A percentile compares a stretch with the other conserved stretches of the same genome.
Evolutionary conservation across 2,113 vertebrate species (phyloP).

Genomic region (Carollia perspicillata): DNA sequence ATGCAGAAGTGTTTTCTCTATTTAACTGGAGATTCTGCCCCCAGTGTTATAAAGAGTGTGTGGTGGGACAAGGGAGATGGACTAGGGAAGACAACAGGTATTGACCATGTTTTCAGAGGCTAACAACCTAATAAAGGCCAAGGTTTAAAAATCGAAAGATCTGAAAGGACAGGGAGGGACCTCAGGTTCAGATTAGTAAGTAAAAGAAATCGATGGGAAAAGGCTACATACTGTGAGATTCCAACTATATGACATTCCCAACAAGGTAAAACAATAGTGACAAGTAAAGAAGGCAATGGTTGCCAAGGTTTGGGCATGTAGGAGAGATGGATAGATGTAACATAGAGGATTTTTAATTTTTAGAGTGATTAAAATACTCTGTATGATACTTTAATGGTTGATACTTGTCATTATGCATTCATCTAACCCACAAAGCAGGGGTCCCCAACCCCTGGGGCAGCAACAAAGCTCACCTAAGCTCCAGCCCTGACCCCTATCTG

Average conservation of each 20-base stretch:
- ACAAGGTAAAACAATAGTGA: neutral
- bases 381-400: neutral
- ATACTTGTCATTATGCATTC: neutral
- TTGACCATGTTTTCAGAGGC: neutral
- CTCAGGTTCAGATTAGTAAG: neutral
- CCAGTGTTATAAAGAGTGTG: neutral
- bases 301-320: neutral
- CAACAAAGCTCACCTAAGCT: no score
- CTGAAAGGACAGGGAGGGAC: neutral
- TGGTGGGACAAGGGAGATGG: neutral
- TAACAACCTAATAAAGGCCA: neutral
- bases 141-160: neutral
- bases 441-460: no score
- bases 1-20: neutral
- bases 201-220: neutral
- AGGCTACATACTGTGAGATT: neutral
- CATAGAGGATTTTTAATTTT: neutral
- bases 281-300: neutral
- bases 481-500: no score
- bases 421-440: neutral
- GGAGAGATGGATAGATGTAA: neutral
- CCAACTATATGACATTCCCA: neutral
- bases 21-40: neutral
- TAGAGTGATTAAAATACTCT: neutral
- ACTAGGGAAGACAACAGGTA: neutral